A percentile compares a stretch with the other conserved stretches of the same genome.
Conservation (phyloP, 1,140 invertebrate genomes). For the Drosophila saltans region DNA sequence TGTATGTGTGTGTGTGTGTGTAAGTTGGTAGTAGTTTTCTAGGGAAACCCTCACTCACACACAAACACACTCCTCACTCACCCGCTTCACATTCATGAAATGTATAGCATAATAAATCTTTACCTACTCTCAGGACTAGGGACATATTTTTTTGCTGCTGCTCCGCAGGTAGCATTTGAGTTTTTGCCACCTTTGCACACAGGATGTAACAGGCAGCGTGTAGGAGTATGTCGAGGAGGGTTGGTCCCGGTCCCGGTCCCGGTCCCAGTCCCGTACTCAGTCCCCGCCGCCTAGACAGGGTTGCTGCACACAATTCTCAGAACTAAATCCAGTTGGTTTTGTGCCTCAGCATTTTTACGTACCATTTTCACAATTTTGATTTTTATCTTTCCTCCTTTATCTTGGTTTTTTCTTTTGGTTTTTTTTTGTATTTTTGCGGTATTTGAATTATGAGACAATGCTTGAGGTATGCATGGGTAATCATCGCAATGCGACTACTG, state of each 20-base stretch:
- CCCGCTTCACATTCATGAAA: slow-evolving; percentile 74
- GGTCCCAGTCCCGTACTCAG: no score
- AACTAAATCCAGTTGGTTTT: slow-evolving; percentile 29
- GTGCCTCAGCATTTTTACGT: slow-evolving; percentile 62
- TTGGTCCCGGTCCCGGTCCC: slow-evolving; percentile 29
- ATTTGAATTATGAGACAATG: slow-evolving; percentile 72
- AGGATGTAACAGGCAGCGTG: slow-evolving; percentile 66
- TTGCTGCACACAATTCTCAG: slow-evolving; percentile 40
- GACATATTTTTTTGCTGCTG: slow-evolving; percentile 61
- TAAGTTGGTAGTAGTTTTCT: slow-evolving; percentile 65
- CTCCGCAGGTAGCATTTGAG: slow-evolving; percentile 65
- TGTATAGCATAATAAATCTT: slow-evolving; percentile 81
- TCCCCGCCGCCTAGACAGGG: slow-evolving; percentile 12
- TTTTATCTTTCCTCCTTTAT: slow-evolving; percentile 56
- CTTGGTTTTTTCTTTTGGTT: slow-evolving; percentile 26
- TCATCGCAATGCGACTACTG: slow-evolving; percentile 66
- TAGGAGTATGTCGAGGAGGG: slow-evolving; percentile 64
- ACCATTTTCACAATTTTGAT: slow-evolving; percentile 77
- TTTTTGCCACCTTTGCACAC: slow-evolving; percentile 79
- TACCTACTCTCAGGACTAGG: slow-evolving; percentile 62
- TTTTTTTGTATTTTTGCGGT: slow-evolving; percentile 54
- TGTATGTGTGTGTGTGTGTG: slow-evolving; percentile 34
- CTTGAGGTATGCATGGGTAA: slow-evolving; percentile 51
- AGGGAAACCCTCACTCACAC: slow-evolving; percentile 72
- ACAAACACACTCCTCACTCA: slow-evolving; percentile 34